Evolutionary conservation across 2,888 invertebrate species (phyloP), one percentile per base, ranked within the genome.

Genomic region (Apomyelois bistriatella): DNA sequence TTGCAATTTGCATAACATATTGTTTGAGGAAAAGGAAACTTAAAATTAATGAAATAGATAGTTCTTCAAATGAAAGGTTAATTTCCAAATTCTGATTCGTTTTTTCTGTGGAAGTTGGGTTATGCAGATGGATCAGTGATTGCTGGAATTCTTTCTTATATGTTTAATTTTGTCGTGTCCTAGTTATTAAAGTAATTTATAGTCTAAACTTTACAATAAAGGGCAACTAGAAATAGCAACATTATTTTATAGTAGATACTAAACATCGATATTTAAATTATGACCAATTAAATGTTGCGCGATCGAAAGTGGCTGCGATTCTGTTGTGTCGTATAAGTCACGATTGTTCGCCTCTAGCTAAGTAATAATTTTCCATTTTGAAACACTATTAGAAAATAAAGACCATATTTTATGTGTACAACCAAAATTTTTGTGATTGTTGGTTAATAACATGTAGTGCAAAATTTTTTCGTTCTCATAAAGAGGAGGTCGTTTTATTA

Each of bases 341-440:
- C 46, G 46, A 46, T 46, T 46, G 46, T 46, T 46, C 5, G 46
- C 46, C 32, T 16, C 32, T 6, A 32, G 46, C 46, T 46, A 46
- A n/a, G n/a, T n/a, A n/a, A 46, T 46, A 46, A 46, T 46, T 46
- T 46, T 46, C 46, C 32, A 32, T 46, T 46, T 32, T 32, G 32
- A 46, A 46, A 46, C 16, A 46, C 32, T 7, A 32, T 8, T 32
- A 1, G 32, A 32, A 32, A 46, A 46, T 32, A 15, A 32, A 35
- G 32, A 15, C 32, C 30, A 46, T 46, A 16, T 46, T 43, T 46
- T 46, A 32, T 32, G 46, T 32, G 46, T 32, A n/a, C n/a, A n/a
- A n/a, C n/a, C 46, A 46, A 32, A 35, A 46, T 15, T 15, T 3
- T 32, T 46, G 32, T 46, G 46, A 4, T 46, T 40, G 15, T 13